Percentiles rank a stretch among this genome's conserved stretches.
Conservation (phyloP, 2,113 vertebrate species). For the Apaloderma vittatum region DNA sequence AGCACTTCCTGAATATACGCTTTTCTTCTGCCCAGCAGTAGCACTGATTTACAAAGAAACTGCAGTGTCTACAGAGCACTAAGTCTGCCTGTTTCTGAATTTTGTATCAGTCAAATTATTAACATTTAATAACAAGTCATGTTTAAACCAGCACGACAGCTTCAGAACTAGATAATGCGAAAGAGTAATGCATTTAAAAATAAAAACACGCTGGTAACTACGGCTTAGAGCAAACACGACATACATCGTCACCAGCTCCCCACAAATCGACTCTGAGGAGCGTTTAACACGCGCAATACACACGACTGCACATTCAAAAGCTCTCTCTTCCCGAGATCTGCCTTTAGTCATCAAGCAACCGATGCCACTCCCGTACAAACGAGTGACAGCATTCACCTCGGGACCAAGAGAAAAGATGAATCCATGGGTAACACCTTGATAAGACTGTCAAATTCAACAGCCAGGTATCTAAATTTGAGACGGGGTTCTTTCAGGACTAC, state of each 20-base stretch:
- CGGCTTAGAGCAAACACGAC: not conserved
- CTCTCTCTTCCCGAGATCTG: not conserved
- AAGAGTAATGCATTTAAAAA: not conserved
- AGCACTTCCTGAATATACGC: not conserved
- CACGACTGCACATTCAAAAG: not conserved
- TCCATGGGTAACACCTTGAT: fast-evolving
- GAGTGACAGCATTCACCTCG: not conserved
- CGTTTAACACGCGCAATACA: not conserved
- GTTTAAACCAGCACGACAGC: not conserved
- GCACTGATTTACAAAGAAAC: not conserved
- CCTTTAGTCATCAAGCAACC: not conserved
- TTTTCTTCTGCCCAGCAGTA: not conserved
- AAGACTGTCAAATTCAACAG: not conserved
- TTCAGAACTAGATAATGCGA: not conserved
- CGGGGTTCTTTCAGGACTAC: not conserved
- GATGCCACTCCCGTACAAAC: not conserved
- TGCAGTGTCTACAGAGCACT: not conserved
- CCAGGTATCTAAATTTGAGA: not conserved
- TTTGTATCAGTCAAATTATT: not conserved
- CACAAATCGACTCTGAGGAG: not conserved
- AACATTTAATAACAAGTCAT: not conserved
- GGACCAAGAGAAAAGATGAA: not conserved
- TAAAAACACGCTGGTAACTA: not conserved
- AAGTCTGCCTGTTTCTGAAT: not conserved
- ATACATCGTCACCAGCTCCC: not conserved